Percentiles rank a stretch among this genome's conserved stretches.
These are phyloP conservation scores for Halcyon smyrnensis DNA, from an alignment of 2,797 vertebrate species.

Conservation along the genomic window DNA sequence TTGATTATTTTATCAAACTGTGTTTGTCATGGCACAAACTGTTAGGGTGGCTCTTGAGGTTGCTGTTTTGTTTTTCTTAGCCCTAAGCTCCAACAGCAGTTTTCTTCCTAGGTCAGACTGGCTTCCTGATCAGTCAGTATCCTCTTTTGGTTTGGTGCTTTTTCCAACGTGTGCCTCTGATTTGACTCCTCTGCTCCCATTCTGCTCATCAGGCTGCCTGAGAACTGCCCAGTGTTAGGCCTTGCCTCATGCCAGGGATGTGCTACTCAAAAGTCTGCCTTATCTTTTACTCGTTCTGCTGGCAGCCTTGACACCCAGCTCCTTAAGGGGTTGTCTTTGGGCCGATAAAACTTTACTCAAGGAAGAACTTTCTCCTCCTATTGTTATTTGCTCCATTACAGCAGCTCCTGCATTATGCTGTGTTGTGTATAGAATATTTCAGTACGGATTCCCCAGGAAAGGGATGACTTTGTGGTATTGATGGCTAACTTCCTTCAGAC, in stretches of 20 bases:
- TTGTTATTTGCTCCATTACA: neutral
- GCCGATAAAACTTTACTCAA: neutral
- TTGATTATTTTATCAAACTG: neutral
- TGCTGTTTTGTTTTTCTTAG: neutral
- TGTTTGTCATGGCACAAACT: neutral
- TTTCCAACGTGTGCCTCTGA: rapidly evolving
- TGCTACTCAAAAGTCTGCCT: neutral
- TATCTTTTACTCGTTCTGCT: neutral
- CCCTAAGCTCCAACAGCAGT: neutral
- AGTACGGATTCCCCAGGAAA: neutral
- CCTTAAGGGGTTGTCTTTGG: neutral
- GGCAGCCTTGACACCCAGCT: neutral
- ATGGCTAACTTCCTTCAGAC: neutral
- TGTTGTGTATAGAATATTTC: neutral
- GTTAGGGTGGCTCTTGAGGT: neutral
- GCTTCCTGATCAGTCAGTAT: neutral
- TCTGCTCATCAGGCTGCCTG: neutral
- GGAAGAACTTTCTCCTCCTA: neutral
- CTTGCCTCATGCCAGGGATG: neutral
- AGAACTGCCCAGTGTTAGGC: neutral
- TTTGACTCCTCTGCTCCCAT: neutral
- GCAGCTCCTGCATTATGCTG: neutral
- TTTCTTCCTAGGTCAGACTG: neutral
- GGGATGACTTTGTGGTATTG: rapidly evolving
- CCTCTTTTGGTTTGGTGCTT: neutral